Conservation (phyloP, 2,797 vertebrate genomes). For the Enteromius anoplus region DNA sequence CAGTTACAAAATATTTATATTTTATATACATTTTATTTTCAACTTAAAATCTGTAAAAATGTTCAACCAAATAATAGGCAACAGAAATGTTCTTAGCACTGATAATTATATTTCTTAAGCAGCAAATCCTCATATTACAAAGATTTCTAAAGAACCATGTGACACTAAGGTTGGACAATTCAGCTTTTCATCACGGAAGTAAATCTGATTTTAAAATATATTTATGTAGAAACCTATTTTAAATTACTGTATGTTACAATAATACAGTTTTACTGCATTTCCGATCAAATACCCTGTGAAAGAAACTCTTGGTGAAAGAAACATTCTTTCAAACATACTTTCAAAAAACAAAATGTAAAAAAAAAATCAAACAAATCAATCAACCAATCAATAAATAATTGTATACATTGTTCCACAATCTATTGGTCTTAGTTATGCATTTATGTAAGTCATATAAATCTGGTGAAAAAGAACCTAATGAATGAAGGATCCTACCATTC, state of each 20-base stretch:
- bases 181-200: background rate
- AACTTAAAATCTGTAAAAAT: background rate
- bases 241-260: background rate
- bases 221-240: background rate
- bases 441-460: background rate
- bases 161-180: background rate
- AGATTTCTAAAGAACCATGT: too few species aligned
- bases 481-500: constrained; percentile 78
- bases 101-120: background rate
- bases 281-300: background rate
- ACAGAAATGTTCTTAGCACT: background rate
- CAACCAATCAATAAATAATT: too few species aligned
- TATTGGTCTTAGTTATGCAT: background rate
- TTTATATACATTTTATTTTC: background rate
- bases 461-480: background rate
- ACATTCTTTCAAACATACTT: too few species aligned
- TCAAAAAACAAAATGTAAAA: too few species aligned
- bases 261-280: background rate
- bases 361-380: too few species aligned
- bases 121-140: background rate
- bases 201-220: background rate
- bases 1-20: background rate
- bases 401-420: background rate
- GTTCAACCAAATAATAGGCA: background rate
- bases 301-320: background rate